A percentile compares a stretch with the other conserved stretches of the same genome.
Conservation (phyloP, 2,797 vertebrate species). For the Tympanoctomys barrerae region DNA sequence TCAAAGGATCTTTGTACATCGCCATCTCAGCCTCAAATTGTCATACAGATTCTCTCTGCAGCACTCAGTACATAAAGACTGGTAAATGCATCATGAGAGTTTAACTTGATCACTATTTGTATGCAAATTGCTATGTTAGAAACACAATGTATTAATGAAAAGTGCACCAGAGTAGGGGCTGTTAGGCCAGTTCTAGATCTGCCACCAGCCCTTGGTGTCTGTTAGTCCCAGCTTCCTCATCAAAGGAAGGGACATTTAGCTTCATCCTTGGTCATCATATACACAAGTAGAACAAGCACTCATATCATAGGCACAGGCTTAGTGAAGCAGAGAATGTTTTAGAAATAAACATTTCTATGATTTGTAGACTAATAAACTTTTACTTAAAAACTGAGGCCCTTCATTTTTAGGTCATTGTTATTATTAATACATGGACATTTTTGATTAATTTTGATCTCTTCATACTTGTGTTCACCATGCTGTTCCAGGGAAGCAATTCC, state of each 20-base stretch:
- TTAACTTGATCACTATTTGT: conserved; percentile 40
- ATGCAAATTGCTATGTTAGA: not conserved
- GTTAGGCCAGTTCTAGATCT: not conserved
- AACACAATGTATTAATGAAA: not conserved
- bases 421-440: not conserved
- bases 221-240: not conserved
- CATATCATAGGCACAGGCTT: not conserved
- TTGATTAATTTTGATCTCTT: not conserved
- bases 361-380: not conserved
- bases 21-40: not conserved
- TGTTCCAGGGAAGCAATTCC: not conserved
- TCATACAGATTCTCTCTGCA: not conserved
- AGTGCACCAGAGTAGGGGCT: not conserved
- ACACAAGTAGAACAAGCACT: not conserved
- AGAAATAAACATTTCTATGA: not conserved
- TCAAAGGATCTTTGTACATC: not conserved
- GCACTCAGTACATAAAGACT: not conserved
- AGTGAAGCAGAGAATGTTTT: not conserved
- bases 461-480: not conserved
- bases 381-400: not conserved
- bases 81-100: not conserved
- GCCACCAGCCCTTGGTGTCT: not conserved
- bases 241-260: not conserved
- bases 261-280: not conserved
- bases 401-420: not conserved